Conservation (phyloP, 2,797 vertebrate species). For the Chloroceryle inda region DNA sequence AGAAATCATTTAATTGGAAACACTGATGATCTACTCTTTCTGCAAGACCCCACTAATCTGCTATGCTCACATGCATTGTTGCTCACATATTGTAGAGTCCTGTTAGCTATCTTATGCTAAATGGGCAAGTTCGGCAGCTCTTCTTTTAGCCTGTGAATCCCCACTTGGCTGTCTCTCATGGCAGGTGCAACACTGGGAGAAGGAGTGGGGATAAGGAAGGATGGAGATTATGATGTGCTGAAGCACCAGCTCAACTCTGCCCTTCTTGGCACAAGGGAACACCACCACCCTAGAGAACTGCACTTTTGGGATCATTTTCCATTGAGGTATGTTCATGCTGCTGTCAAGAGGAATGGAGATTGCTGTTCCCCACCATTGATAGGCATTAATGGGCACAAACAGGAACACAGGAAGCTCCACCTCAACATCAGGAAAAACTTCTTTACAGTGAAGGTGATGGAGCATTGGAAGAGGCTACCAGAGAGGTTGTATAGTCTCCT, state of each 20-base stretch:
- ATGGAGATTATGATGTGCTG: background rate
- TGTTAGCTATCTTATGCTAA: background rate
- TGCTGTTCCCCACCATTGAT: background rate
- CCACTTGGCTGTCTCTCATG: background rate
- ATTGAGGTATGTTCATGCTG: rapidly evolving
- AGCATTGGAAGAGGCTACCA: background rate
- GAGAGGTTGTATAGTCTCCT: background rate
- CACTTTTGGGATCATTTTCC: background rate
- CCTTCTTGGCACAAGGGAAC: background rate
- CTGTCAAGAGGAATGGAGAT: background rate
- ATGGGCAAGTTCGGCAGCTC: background rate
- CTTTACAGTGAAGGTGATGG: background rate
- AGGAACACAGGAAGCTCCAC: background rate
- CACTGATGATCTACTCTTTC: background rate
- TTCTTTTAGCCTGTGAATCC: background rate
- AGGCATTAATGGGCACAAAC: background rate
- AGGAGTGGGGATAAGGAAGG: background rate
- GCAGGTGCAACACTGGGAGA: background rate
- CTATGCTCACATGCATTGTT: background rate
- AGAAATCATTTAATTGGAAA: constrained; percentile 7
- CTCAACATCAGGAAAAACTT: background rate
- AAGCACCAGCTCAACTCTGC: background rate
- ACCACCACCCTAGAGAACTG: background rate
- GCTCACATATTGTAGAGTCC: background rate
- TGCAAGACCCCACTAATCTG: background rate